Base-by-base conservation (phyloP, 2,888 invertebrate genomes). In the Rhingia campestris region DNA sequence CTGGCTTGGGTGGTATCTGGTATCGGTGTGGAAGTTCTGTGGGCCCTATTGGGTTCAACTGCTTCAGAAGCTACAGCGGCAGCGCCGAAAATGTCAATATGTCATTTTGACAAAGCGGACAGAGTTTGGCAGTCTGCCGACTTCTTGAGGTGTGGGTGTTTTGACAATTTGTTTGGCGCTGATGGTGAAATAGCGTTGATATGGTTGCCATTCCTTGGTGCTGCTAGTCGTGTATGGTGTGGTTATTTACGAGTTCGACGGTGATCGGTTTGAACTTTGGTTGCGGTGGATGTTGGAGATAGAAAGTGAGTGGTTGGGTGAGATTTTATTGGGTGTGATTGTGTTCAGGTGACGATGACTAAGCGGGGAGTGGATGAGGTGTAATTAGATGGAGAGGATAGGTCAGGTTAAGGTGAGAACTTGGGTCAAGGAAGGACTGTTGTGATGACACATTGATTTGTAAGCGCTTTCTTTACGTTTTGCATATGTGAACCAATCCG, bases 31-130 rank as follows among this genome's bases (percentile, higher is more conserved):
- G 75, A 80, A 80, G 81, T 69, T 81, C 75, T 58, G 43, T 81
- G 81, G 67, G 75, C 69, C 69, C 81, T 81, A 75, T 63, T 75
- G 81, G 69, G 49, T 45, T 64, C 49, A 76, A 81, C 81, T 81
- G 76, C 70, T 81, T 76, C 81, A 76, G 81, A 64, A 81, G 81
- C 81, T 64, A 22, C 22, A 22, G 64, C 43, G 59, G 64, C 76
- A 64, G 63, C 76, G 66, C 35, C 61, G n/a, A 70, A 76, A 72
- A 49, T 72, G 81, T 81, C 70, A 77, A 70, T 64, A 49, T 66
- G 66, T 72, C 66, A 72, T 70, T 39, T 75, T 54, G 66, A 61
- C 45, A 61, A 54, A 73, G 66, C 53, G 67, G 22, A 61, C 74
- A 56, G 41, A n/a, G 56, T 30, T 73, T 32, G 73, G 49, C 49